phyloP scores from a whole-genome alignment of 2,888 invertebrate species.

The Timandra comae region DNA sequence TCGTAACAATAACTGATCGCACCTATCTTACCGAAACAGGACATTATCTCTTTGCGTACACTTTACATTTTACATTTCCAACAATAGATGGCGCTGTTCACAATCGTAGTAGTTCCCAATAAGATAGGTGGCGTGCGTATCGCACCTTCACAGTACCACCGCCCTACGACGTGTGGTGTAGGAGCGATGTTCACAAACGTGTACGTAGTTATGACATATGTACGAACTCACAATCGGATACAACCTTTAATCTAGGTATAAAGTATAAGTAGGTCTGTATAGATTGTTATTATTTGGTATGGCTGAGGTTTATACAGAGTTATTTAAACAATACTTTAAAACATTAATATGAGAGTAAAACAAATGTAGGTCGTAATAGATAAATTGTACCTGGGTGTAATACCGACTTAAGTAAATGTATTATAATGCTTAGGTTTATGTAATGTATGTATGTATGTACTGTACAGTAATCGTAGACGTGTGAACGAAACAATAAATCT shows the following conservation, averaged over 20 bases:
- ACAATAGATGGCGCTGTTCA: constrained; percentile 16
- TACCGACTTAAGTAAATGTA: constrained; percentile 16
- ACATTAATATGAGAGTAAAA: constrained; percentile 17
- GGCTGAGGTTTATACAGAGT: constrained; percentile 73
- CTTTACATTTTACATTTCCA: neutral
- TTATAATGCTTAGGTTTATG: constrained; percentile 18
- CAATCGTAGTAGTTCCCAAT: constrained; percentile 3
- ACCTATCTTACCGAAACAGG: constrained; percentile 6
- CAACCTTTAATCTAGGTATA: too few species aligned
- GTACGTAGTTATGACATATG: too few species aligned
- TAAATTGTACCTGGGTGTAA: constrained; percentile 13
- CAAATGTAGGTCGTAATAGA: constrained; percentile 16
- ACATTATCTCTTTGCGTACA: constrained; percentile 4
- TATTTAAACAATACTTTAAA: constrained; percentile 38
- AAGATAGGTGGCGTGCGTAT: constrained; percentile 10
- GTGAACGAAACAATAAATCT: constrained; percentile 36
- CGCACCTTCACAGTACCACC: constrained; percentile 11
- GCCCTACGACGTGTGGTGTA: constrained; percentile 13
- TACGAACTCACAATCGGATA: too few species aligned
- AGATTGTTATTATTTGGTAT: constrained; percentile 63
- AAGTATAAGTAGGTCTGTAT: too few species aligned
- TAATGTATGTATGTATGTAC: constrained; percentile 15
- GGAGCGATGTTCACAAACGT: constrained; percentile 15
- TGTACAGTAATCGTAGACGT: constrained; percentile 11
- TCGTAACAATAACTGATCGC: neutral